Evolutionary conservation across 1,140 invertebrate species (phyloP).

Genomic region (Drosophila saltans): DNA sequence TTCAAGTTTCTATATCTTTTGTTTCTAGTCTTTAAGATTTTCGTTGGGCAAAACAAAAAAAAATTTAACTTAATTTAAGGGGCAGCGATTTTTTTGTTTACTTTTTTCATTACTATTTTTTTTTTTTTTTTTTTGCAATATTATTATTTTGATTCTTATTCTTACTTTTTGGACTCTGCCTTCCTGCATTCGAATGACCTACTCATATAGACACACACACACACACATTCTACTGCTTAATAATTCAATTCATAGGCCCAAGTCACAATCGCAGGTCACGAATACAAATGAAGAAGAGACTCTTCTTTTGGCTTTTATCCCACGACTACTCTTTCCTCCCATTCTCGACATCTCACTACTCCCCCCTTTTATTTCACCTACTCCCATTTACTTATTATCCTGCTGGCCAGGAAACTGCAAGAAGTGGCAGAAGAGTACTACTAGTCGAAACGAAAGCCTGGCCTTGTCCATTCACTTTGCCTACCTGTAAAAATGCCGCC

Average conservation of each 20-base stretch:
- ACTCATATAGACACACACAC: conserved; percentile 40
- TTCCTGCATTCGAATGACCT: conserved; percentile 75
- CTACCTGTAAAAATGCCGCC: conserved; percentile 21
- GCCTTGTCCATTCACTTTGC: conserved; percentile 17
- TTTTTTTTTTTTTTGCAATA: conserved; percentile 22
- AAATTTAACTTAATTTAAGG: not conserved
- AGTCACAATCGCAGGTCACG: conserved; percentile 70
- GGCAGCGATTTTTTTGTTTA: not conserved
- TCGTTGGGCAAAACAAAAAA: not conserved
- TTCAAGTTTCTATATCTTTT: not conserved
- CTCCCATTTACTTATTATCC: not conserved
- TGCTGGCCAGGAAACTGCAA: conserved; percentile 2
- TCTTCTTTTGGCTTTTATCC: conserved; percentile 13
- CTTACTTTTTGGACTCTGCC: conserved; percentile 45
- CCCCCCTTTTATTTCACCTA: not conserved
- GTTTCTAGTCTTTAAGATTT: conserved; percentile 16
- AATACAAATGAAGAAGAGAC: conserved; percentile 54
- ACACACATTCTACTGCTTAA: conserved; percentile 57
- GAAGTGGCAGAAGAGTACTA: not conserved
- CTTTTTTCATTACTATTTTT: not conserved
- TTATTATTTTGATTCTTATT: conserved; percentile 45
- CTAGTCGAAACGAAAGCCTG: not conserved
- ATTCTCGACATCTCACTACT: too few species aligned
- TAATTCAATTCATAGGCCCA: conserved; percentile 79
- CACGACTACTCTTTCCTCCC: not conserved